Conservation (phyloP, 1,140 invertebrate species). For the Orchesella cincta region DNA sequence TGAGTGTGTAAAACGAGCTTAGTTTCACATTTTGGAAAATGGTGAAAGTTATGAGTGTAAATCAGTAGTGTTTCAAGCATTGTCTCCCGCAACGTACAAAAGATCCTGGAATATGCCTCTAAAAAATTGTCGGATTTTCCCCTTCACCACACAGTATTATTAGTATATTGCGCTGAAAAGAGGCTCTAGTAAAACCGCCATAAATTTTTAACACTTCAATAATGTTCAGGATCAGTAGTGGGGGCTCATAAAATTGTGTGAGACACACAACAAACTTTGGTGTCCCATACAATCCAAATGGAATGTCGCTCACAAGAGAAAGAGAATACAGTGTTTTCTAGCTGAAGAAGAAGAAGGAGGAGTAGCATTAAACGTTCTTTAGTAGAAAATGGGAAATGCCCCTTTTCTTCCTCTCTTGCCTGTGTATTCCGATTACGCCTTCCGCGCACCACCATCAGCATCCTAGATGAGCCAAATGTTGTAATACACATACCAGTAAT, state of each 20-base stretch:
- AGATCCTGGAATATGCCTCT: too few relatives aligned
- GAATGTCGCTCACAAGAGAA: not conserved
- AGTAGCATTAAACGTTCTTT: not conserved
- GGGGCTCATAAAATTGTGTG: slow-evolving; percentile 40
- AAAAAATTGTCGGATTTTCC: too few relatives aligned
- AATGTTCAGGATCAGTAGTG: slow-evolving; percentile 42
- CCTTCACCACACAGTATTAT: too few relatives aligned
- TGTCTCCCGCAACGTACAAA: too few relatives aligned
- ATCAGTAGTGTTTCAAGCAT: too few relatives aligned
- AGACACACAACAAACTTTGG: not conserved
- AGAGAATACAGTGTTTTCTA: not conserved
- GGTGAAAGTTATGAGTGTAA: too few relatives aligned
- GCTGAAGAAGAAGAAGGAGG: not conserved
- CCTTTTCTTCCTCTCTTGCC: not conserved
- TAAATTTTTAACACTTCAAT: slow-evolving; percentile 47
- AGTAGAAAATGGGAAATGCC: not conserved
- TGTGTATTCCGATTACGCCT: too few relatives aligned
- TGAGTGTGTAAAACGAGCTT: too few relatives aligned
- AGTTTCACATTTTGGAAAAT: too few relatives aligned
- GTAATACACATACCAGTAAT: not conserved
- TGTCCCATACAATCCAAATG: not conserved
- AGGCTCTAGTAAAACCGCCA: slow-evolving; percentile 12
- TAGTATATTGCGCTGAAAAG: not conserved
- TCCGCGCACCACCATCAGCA: too few relatives aligned
- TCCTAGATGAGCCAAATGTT: too few relatives aligned